Conservation (phyloP, 23 tunicate species). For the Ascidia mentula region DNA sequence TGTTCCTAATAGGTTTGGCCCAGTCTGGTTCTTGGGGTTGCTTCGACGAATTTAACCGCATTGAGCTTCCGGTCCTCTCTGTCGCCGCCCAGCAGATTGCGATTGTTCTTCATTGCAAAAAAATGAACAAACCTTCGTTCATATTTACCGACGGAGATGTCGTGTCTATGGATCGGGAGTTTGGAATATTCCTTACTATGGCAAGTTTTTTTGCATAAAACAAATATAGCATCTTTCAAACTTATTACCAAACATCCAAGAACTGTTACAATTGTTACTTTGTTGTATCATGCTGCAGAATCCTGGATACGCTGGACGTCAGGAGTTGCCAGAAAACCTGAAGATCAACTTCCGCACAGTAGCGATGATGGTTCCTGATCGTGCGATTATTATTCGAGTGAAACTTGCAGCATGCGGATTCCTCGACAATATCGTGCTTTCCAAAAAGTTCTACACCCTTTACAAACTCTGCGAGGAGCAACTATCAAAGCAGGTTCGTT, state of each 20-base stretch:
- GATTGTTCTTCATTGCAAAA: constrained; percentile 83
- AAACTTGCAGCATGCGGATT: constrained; percentile 85
- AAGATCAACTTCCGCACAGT: constrained; percentile 85
- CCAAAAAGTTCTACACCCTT: constrained; percentile 79
- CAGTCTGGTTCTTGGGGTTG: constrained; percentile 95
- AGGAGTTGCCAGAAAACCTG: constrained; percentile 84
- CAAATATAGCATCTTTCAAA: background rate
- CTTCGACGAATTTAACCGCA: constrained; percentile 84
- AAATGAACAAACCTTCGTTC: constrained; percentile 83
- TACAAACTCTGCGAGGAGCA: constrained; percentile 93
- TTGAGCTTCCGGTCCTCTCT: constrained; percentile 88
- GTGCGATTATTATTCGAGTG: constrained; percentile 86
- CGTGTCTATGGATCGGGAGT: constrained; percentile 74
- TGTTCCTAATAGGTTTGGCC: constrained; percentile 48
- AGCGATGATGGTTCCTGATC: constrained; percentile 97
- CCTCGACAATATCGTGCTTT: constrained; percentile 62
- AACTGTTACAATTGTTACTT: background rate
- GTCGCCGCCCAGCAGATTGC: constrained; percentile 89
- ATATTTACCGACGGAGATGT: constrained; percentile 83
- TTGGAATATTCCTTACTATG: constrained; percentile 89
- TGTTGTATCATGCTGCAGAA: constrained; percentile 29
- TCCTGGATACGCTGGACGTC: constrained; percentile 90
- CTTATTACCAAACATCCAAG: too few relatives aligned
- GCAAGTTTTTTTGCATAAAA: constrained; percentile 14
- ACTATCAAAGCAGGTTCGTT: constrained; percentile 71